A percentile compares a stretch with the other conserved stretches of the same genome.
phyloP scores from a whole-genome alignment of 2,888 invertebrate genomes.

The Andrena haemorrhoa region DNA sequence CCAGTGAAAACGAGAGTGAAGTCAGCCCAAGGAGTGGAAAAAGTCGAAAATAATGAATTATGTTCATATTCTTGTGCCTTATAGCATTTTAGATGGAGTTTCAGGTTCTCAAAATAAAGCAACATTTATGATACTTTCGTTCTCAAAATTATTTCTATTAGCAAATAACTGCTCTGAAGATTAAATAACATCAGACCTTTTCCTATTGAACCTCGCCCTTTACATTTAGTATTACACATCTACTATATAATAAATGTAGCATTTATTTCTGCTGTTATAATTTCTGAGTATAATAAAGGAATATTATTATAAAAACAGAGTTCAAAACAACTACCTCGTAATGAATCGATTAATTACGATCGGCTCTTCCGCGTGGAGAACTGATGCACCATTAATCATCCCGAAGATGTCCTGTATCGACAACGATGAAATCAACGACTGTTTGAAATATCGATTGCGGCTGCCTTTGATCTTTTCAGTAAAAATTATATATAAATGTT shows the following conservation, averaged over 20 bases:
- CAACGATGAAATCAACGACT: conserved; percentile 43
- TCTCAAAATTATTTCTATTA: neutral
- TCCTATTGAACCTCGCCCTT: no score
- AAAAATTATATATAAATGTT: neutral
- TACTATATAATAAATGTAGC: no score
- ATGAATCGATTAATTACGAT: conserved; percentile 43
- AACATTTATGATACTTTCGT: neutral
- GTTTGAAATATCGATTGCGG: conserved; percentile 28
- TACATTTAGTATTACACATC: no score
- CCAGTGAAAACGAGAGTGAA: conserved; percentile 4
- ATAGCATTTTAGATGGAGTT: neutral
- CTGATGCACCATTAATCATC: conserved; percentile 33
- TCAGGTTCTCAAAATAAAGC: neutral
- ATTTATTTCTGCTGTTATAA: no score
- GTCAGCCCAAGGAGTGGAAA: neutral
- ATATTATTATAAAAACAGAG: neutral
- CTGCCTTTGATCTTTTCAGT: conserved; percentile 12
- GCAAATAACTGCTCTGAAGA: no score
- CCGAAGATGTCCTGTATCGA: conserved; percentile 7
- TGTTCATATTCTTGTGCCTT: no score
- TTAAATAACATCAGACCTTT: no score
- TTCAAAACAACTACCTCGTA: conserved; percentile 31
- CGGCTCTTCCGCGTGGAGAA: conserved; percentile 6
- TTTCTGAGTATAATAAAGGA: no score
- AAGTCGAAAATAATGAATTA: neutral